Base-by-base conservation (phyloP, 2,797 vertebrate genomes). In the Urophycis tenuis region DNA sequence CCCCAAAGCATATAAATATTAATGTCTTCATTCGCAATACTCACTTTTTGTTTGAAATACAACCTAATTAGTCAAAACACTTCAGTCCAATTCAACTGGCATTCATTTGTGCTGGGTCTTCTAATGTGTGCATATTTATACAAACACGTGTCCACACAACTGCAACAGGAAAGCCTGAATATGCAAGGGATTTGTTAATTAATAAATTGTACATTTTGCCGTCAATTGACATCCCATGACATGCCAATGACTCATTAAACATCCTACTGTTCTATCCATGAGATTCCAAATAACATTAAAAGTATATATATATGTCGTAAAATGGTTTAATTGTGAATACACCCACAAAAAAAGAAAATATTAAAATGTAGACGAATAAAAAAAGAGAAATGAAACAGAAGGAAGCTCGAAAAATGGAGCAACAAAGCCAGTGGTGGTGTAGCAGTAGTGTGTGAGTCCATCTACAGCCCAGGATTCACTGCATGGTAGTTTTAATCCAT, bases 401-500 rank as follows among this genome's bases (percentile, higher is more conserved):
- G 53, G n/a, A 25, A 10, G 53, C 7, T 2, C n/a, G 7, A 17
- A 60, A 25, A 60, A 8, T 9, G 53, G 53, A n/a, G 53, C n/a
- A 60, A 10, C 53, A 60, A n/a, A n/a, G 8, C 7, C 22, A 9
- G 9, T n/a, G 6, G 53, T 60, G 1, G 7, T 60, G 53, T n/a
- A 10, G 10, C 19, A 22, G 7, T 22, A 53, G 39, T 53, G 45
- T n/a, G 10, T 36, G 36, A 39, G 33, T 19, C 53, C 70, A 34
- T 33, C 74, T 3, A 32, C 33, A 72, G 71, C 14, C 29, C 64
- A 70, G 19, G n/a, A 39, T 60, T 72, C 75, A 76, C 35, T 74
- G 31, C 22, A 53, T 22, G 71, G 45, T 39, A 0, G 73, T 81
- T 83, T 77, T 71, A 75, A 60, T 83, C 77, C 84, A 75, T 69